Base-by-base conservation (phyloP, 1,140 invertebrate species). In the Brachionus koreanus region DNA sequence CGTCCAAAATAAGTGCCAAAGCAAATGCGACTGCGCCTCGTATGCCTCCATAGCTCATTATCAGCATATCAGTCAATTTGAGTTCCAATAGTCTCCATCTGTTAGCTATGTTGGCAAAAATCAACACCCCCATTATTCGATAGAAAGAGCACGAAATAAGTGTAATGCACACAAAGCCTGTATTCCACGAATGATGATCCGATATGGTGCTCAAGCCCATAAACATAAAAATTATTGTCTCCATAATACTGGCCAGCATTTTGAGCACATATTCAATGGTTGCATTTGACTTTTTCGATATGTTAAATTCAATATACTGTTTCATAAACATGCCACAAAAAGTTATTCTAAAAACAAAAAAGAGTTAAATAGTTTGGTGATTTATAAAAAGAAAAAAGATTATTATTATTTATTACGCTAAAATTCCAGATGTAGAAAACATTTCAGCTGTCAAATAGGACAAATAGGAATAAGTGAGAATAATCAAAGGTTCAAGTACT, bases 221-320 rank as follows among this genome's bases (percentile, higher is more conserved):
- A 89, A 98, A 98, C 93, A 99, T 97, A 90, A 99, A 99, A 86
- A 99, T 99, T 86, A 99, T 95, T 0, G 96, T 98, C 89, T 99
- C 97, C 4, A 95, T 86, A 25, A 88, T 85, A 83, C 86, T 88
- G 12, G 86, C 85, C 82, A 98, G 88, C 95, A 99, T 98, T 90
- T 99, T 99, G 92, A 98, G 95, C 67, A 96, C 94, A 87, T 98
- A 98, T 87, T 97, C 98, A 65, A 98, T 93, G 4, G 96, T 98
- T 3, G 96, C 98, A 85, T 97, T 95, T 0, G 97, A 98, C 88
- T 98, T 98, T 89, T 95, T 93, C 7, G 96, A 97, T 85, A 99
- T 95, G 89, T 99, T 99, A 13, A 93, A 93, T 88, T 98, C 95
- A 12, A 98, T 95, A 87, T 98, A 99, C 87, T 98, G 98, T 88